Percentiles rank a stretch among this genome's conserved stretches.
Evolutionary conservation across 2,888 invertebrate genomes (phyloP).

Genomic region (Microchrysa polita): DNA sequence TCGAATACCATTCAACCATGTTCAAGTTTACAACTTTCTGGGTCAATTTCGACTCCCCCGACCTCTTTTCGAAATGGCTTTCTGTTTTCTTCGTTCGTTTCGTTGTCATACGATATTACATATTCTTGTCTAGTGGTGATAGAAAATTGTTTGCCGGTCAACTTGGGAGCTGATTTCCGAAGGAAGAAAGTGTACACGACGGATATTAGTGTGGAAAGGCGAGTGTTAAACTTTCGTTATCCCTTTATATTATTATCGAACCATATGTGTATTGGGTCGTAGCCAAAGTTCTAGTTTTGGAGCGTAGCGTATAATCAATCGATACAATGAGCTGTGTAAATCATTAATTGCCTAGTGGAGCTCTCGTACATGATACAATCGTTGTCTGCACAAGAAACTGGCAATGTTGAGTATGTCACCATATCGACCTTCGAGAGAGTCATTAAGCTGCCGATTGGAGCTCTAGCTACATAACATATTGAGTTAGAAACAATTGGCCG

Average conservation of each 20-base stretch:
- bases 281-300: not conserved
- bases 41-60: constrained; percentile 24
- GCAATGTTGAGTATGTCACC: no score
- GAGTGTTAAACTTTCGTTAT: not conserved
- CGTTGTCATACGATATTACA: constrained; percentile 12
- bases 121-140: constrained; percentile 4
- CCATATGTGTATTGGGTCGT: not conserved
- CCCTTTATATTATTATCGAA: not conserved
- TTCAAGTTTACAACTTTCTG: constrained; percentile 38
- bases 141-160: constrained; percentile 18
- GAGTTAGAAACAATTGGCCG: no score
- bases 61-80: not conserved
- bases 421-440: no score
- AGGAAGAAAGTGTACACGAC: no score
- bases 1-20: constrained; percentile 4
- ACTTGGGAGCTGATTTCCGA: not conserved
- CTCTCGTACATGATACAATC: not conserved
- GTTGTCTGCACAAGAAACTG: no score
- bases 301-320: constrained; percentile 22
- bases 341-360: constrained; percentile 14
- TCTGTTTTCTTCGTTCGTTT: constrained; percentile 32
- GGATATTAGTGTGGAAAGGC: not conserved
- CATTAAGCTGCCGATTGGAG: no score
- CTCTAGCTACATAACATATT: no score
- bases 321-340: constrained; percentile 14